These are phyloP conservation scores for Istiophorus platypterus DNA, from an alignment of 2,113 vertebrate genomes.

Conservation along the genomic window DNA sequence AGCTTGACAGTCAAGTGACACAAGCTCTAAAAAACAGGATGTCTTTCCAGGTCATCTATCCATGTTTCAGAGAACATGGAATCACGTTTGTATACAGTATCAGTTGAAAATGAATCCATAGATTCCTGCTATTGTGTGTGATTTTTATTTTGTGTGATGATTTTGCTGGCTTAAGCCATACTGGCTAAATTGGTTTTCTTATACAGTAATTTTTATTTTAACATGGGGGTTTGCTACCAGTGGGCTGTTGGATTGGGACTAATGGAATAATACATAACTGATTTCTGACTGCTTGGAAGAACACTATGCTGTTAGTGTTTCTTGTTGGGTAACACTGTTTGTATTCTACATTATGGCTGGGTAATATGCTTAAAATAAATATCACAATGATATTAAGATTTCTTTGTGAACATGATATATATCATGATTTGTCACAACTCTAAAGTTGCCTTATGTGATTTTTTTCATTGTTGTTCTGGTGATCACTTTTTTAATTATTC, in stretches of 20 bases:
- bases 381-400: not conserved
- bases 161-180: slow-evolving; percentile 69
- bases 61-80: slow-evolving; percentile 49
- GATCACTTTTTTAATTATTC: not conserved
- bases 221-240: slow-evolving; percentile 13
- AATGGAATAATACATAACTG: not conserved
- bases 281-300: not conserved
- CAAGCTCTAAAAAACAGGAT: slow-evolving; percentile 3
- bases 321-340: not conserved
- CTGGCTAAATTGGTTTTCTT: slow-evolving; percentile 49
- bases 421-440: not conserved
- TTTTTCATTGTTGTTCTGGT: not conserved
- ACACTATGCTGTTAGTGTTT: not conserved
- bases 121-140: slow-evolving; percentile 47
- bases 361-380: not conserved
- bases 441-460: not conserved
- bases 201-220: slow-evolving; percentile 25
- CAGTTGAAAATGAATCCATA: slow-evolving; percentile 67
- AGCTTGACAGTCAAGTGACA: slow-evolving; percentile 18
- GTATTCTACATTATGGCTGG: not conserved
- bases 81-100: slow-evolving; percentile 52
- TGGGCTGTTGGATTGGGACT: slow-evolving; percentile 16
- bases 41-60: slow-evolving; percentile 54
- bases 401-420: not conserved
- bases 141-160: slow-evolving; percentile 63